A percentile compares a stretch with the other conserved stretches of the same genome.
Conservation (phyloP, 1,140 invertebrate species). For the Solen grandis region DNA sequence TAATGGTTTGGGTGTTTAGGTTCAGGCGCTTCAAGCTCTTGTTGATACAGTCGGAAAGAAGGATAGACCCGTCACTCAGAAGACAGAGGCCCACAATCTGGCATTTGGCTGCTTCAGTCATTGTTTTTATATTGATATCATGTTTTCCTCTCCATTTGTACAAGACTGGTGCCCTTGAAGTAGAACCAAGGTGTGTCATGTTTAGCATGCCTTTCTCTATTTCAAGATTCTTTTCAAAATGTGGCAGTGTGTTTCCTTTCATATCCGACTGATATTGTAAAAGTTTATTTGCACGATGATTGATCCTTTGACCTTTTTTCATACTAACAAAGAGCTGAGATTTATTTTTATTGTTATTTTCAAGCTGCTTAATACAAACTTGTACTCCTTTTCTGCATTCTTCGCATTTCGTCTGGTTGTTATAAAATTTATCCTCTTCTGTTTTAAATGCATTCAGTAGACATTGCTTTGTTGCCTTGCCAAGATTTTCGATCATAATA, state of each 20-base stretch:
- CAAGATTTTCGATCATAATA: too few species aligned
- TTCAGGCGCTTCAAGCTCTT: neutral
- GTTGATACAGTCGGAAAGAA: neutral
- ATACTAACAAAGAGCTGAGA: too few species aligned
- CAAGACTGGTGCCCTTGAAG: neutral
- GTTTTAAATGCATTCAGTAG: too few species aligned
- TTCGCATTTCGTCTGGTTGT: too few species aligned
- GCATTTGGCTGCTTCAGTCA: neutral
- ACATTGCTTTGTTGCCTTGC: too few species aligned
- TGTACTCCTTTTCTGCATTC: too few species aligned
- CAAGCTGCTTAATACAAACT: too few species aligned
- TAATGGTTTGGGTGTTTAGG: neutral
- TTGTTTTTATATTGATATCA: neutral
- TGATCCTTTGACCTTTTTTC: neutral
- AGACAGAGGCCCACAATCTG: neutral
- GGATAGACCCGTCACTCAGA: neutral
- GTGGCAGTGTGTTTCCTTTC: slow-evolving; percentile 8
- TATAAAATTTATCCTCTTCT: too few species aligned
- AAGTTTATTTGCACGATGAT: neutral
- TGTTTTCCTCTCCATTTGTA: neutral
- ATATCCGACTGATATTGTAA: neutral
- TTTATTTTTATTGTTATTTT: too few species aligned
- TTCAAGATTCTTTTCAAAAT: neutral
- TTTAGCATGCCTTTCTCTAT: neutral
- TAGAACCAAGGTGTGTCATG: neutral